These are phyloP conservation scores for Agonopterix subpropinquella DNA, from an alignment of 2,888 invertebrate species.

Conservation along the genomic window DNA sequence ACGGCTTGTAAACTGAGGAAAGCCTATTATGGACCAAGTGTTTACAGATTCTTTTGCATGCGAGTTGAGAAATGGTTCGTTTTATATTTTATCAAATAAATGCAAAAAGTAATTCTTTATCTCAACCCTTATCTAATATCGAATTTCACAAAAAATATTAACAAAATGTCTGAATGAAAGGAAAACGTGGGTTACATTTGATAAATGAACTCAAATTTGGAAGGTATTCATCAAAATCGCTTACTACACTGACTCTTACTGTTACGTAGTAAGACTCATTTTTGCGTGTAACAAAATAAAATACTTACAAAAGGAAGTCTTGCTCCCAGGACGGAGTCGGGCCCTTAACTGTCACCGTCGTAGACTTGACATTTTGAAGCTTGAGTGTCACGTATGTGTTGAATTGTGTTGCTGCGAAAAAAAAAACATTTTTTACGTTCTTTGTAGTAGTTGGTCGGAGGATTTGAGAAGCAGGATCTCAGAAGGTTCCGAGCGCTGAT, in stretches of 20 bases:
- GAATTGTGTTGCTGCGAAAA: conserved; percentile 87
- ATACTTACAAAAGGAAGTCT: conserved; percentile 98
- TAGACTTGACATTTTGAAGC: conserved; percentile 98
- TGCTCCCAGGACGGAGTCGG: conserved; percentile 98
- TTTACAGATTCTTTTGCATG: conserved; percentile 4
- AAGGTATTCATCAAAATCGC: too few species aligned
- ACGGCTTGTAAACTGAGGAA: background rate
- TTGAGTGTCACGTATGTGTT: conserved; percentile 98
- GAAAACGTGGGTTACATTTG: too few species aligned
- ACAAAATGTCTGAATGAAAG: too few species aligned
- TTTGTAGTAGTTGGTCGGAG: background rate
- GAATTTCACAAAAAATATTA: too few species aligned
- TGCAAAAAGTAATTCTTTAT: too few species aligned
- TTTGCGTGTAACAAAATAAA: background rate
- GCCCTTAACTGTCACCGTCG: conserved; percentile 97
- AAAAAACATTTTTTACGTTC: conserved; percentile 5
- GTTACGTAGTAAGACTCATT: too few species aligned
- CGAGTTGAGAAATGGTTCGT: conserved; percentile 1
- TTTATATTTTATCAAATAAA: too few species aligned
- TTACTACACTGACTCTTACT: too few species aligned
- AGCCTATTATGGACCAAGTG: conserved; percentile 5
- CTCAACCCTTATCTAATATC: too few species aligned
- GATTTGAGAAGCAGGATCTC: background rate
- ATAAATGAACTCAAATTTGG: too few species aligned
- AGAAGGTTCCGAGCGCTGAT: too few species aligned